These are phyloP conservation scores for Anabas testudineus DNA, from an alignment of 2,797 vertebrate species.

Conservation along the genomic window DNA sequence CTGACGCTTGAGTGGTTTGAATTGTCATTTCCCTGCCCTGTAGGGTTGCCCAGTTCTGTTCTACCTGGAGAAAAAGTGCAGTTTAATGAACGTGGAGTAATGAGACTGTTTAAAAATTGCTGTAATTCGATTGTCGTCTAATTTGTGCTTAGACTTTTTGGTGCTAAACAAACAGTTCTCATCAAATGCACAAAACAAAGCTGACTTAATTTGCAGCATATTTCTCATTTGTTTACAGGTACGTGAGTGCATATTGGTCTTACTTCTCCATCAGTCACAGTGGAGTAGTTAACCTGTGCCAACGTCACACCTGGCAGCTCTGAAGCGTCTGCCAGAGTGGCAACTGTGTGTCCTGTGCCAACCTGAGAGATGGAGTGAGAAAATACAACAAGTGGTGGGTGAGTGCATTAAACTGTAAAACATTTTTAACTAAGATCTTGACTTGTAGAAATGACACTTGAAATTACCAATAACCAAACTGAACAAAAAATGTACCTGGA, in stretches of 20 bases:
- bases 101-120: not conserved
- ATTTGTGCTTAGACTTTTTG: not conserved
- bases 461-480: not conserved
- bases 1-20: slow-evolving; percentile 96
- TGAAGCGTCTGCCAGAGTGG: slow-evolving; percentile 95
- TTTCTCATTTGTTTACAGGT: not conserved
- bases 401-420: accelerated
- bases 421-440: not conserved
- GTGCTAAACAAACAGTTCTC: no score
- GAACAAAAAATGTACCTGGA: slow-evolving; percentile 86
- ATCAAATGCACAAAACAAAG: no score
- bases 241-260: not conserved
- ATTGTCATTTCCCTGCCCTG: slow-evolving; percentile 98
- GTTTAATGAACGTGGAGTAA: not conserved
- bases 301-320: slow-evolving; percentile 96
- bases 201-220: no score
- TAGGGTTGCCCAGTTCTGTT: slow-evolving; percentile 97
- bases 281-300: slow-evolving; percentile 97
- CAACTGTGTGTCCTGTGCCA: slow-evolving; percentile 96
- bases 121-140: not conserved
- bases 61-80: slow-evolving; percentile 82
- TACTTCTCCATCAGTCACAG: slow-evolving; percentile 95
- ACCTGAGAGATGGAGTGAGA: slow-evolving; percentile 81
- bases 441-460: not conserved
- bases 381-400: not conserved